Percentiles rank a stretch among this genome's conserved stretches.
These are phyloP conservation scores for Micoletzkya japonica DNA, from an alignment of 2,888 invertebrate genomes.

Conservation along the genomic window DNA sequence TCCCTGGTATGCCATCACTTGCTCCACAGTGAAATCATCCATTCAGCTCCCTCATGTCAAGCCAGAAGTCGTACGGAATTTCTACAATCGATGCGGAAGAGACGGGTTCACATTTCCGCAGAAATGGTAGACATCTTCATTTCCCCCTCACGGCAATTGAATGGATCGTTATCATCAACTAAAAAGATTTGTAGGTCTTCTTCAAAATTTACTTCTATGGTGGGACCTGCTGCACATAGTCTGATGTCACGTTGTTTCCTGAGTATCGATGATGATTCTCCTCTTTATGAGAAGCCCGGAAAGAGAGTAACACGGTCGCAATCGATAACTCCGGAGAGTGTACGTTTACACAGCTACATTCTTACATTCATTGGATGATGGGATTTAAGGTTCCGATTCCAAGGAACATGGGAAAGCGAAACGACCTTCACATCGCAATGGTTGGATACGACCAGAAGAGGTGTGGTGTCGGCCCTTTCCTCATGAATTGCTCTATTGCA, in stretches of 20 bases:
- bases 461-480: not conserved
- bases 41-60: slow-evolving; percentile 1
- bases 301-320: slow-evolving; percentile 1
- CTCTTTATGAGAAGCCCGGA: slow-evolving; percentile 19
- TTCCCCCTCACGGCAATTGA: not conserved
- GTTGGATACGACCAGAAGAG: slow-evolving; percentile 21
- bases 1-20: not conserved
- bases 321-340: not conserved
- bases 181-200: too few relatives aligned
- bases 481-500: not conserved
- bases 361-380: too few relatives aligned
- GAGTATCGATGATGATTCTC: slow-evolving; percentile 1
- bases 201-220: too few relatives aligned
- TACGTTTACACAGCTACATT: too few relatives aligned
- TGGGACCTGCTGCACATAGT: not conserved
- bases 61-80: not conserved
- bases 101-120: slow-evolving; percentile 2
- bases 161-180: not conserved
- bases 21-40: not conserved
- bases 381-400: not conserved
- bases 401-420: slow-evolving; percentile 1
- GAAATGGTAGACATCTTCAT: not conserved
- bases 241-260: not conserved
- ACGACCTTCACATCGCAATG: slow-evolving; percentile 20
- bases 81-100: slow-evolving; percentile 1